A percentile compares a stretch with the other conserved stretches of the same genome.
phyloP scores from a whole-genome alignment of 2,797 vertebrate genomes.

The Micrastur ruficollis region DNA sequence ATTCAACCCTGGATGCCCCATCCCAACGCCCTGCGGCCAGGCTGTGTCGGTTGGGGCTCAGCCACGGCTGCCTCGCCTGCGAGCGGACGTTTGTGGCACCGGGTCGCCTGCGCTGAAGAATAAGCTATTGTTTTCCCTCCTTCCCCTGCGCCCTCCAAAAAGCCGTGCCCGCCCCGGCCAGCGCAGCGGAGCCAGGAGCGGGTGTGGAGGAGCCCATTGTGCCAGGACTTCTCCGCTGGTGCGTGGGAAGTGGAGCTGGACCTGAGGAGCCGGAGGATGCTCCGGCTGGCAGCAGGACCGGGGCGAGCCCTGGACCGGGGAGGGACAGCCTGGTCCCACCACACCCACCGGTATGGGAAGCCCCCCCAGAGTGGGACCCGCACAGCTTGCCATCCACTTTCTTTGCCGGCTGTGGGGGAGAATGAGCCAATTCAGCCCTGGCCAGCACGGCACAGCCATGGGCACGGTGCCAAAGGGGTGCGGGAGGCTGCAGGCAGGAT shows the following conservation, averaged over 20 bases:
- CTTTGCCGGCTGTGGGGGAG: background rate
- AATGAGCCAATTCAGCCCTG: background rate
- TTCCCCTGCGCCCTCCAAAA: background rate
- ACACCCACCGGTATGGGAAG: background rate
- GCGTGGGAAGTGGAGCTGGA: background rate
- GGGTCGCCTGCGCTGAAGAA: background rate
- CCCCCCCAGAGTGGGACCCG: rapidly evolving
- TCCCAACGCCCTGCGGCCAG: rapidly evolving
- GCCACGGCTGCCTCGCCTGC: background rate
- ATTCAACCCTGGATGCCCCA: background rate
- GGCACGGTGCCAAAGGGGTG: background rate
- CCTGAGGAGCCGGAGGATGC: background rate
- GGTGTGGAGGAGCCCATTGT: background rate
- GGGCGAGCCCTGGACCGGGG: background rate
- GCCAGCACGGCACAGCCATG: background rate
- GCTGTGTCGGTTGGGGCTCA: background rate
- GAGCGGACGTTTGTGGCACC: background rate
- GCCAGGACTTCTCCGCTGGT: background rate
- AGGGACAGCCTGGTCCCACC: background rate
- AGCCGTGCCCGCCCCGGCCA: background rate
- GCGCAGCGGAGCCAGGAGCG: background rate
- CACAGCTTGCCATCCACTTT: background rate
- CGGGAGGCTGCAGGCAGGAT: background rate
- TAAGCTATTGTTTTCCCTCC: constrained; percentile 7
- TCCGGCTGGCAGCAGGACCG: rapidly evolving